Base-by-base conservation (phyloP, 30 jellyfish, hydroid and myxozoan genomes). In the Aurelia coerulea region DNA sequence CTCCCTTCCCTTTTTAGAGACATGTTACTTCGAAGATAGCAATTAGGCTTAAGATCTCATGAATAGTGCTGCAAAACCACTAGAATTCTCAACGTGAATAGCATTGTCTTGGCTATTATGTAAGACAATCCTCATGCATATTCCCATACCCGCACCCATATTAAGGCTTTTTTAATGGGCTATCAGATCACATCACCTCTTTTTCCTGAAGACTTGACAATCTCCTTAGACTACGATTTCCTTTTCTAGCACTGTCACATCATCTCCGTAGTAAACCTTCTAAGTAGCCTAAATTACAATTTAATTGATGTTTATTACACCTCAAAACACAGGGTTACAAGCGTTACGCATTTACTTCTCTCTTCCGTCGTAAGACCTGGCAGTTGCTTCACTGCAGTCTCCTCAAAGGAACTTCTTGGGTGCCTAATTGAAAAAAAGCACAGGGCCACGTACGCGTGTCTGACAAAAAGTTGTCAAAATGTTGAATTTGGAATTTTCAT, bases 171-270 rank as follows among this genome's bases (percentile, higher is more conserved):
- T 78, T 52, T 51, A 34, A 41, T 67, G 83, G 58, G 37, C 73
- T 62, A 50, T 52, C 85, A 59, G 78, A 16, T 73, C 78, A 42
- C 84, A 83, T 35, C 86, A 83, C 92, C 85, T 83, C 74, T 71
- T 83, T 83, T 69, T 15, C 19, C 42, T 66, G 80, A 83, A 83
- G 92, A 83, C 83, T 8, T 83, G 92, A 39, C 66, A 73, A 83
- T 83, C 85, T 83, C 68, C 59, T 73, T 37, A 83, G 92, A 83
- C 92, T 73, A 84, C 92, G 85, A 83, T 83, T 83, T 83, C 92
- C 92, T 83, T 16, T 46, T 62, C 31, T 72, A 53, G 70, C 85
- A 42, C 78, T 35, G 50, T 79, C 85, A 83, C 86, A 73, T 83
- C 85, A 83, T 69, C 81, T 70, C 60, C 81, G 77, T 34, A 42